phyloP scores from a whole-genome alignment of 2,113 vertebrate species.

The Elephantulus edwardii region DNA sequence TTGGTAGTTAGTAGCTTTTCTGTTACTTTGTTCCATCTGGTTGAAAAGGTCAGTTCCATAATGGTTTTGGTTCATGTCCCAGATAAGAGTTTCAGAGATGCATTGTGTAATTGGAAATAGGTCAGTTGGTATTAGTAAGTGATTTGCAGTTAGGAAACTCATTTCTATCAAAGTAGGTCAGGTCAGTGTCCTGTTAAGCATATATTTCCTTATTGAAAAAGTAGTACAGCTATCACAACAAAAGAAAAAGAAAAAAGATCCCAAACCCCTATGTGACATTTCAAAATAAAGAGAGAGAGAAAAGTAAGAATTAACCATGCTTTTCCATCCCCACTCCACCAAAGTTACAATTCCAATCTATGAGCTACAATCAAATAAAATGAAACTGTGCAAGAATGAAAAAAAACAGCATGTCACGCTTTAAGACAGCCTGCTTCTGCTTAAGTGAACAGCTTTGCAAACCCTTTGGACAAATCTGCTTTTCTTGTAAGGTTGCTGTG shows the following conservation, averaged over 20 bases:
- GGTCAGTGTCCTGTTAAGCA: constrained; percentile 31
- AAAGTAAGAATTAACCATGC: background rate
- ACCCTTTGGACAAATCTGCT: too few species aligned
- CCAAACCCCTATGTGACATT: background rate
- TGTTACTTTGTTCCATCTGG: constrained; percentile 20
- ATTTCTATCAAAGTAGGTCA: constrained; percentile 75
- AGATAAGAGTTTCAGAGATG: constrained; percentile 16
- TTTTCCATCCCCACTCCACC: background rate
- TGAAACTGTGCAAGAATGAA: background rate
- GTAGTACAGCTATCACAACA: background rate
- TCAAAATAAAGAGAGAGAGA: background rate
- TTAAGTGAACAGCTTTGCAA: too few species aligned
- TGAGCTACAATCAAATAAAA: background rate
- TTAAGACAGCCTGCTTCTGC: background rate
- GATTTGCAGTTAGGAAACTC: constrained; percentile 34
- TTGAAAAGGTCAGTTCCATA: constrained; percentile 39
- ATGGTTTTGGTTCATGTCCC: constrained; percentile 52
- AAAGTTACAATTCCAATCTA: background rate
- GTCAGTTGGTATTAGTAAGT: constrained; percentile 61
- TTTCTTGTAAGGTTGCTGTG: too few species aligned
- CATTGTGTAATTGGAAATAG: constrained; percentile 54
- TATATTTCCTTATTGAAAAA: background rate
- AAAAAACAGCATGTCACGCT: background rate
- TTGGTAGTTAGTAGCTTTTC: constrained; percentile 38
- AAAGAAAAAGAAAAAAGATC: too few species aligned